phyloP scores from a whole-genome alignment of 2,888 invertebrate genomes.

The Rhynchonema sp. region DNA sequence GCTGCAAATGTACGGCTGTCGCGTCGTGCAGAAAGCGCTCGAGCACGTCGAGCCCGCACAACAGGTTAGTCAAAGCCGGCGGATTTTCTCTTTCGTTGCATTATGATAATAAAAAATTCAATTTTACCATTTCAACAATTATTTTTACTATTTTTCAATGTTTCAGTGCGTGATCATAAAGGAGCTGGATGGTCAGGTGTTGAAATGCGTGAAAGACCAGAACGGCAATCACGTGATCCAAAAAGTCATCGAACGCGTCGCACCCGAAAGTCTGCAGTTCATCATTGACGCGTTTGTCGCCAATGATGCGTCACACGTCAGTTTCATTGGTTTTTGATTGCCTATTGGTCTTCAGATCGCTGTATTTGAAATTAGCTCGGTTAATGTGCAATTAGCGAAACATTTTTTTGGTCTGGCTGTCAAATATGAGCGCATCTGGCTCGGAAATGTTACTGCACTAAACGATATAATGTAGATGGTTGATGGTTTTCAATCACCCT shows the following conservation, averaged over 20 bases:
- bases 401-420: no score
- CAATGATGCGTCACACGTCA: no score
- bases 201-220: constrained; percentile 98
- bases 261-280: constrained; percentile 84
- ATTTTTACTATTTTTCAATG: no score
- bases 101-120: no score
- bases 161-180: constrained; percentile 68
- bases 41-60: constrained; percentile 36
- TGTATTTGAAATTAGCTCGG: no score
- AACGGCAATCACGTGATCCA: constrained; percentile 99
- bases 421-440: no score
- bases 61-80: not conserved
- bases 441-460: no score
- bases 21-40: constrained; percentile 95
- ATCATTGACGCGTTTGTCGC: constrained; percentile 56
- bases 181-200: constrained; percentile 74
- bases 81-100: no score
- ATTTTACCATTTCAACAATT: no score
- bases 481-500: no score
- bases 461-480: no score
- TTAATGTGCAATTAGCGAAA: no score
- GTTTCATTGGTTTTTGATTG: constrained; percentile 21
- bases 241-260: constrained; percentile 96
- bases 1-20: constrained; percentile 97
- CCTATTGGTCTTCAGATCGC: not conserved